phyloP scores from a whole-genome alignment of 2,888 invertebrate genomes.

The Ceramica pisi region DNA sequence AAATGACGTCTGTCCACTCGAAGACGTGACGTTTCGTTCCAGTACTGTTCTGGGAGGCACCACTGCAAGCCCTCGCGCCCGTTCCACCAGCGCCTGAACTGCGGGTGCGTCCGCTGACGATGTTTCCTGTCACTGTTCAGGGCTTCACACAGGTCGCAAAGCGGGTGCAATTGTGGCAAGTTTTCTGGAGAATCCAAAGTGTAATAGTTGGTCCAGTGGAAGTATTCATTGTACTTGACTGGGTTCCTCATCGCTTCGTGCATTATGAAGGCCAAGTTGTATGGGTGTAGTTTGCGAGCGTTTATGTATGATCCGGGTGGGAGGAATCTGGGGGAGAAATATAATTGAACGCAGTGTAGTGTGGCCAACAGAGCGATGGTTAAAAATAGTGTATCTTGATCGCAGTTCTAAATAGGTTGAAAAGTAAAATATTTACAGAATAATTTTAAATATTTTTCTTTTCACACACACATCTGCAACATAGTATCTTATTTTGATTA shows the following conservation, averaged over 20 bases:
- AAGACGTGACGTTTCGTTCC: constrained; percentile 67
- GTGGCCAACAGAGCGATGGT: too few species aligned
- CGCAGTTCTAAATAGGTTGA: not conserved
- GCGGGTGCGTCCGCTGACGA: constrained; percentile 61
- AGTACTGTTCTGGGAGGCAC: constrained; percentile 71
- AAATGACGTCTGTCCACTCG: constrained; percentile 55
- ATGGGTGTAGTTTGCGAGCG: constrained; percentile 75
- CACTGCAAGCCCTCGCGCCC: constrained; percentile 72
- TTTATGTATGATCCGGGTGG: constrained; percentile 80
- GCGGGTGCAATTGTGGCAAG: constrained; percentile 63
- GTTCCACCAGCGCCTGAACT: constrained; percentile 81
- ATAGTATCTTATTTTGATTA: not conserved
- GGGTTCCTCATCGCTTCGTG: constrained; percentile 67
- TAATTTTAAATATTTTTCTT: too few species aligned
- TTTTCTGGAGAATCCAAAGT: constrained; percentile 59
- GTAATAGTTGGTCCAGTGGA: constrained; percentile 81
- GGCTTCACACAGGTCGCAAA: constrained; percentile 76
- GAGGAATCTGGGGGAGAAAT: constrained; percentile 72
- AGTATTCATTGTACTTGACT: constrained; percentile 71
- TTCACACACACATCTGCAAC: not conserved
- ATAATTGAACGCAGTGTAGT: not conserved
- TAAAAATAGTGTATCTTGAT: not conserved
- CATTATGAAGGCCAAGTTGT: constrained; percentile 76
- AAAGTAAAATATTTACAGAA: not conserved
- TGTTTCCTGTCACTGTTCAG: constrained; percentile 64